Base-by-base conservation (phyloP, 1,140 invertebrate species). In the Colletes latitarsis region DNA sequence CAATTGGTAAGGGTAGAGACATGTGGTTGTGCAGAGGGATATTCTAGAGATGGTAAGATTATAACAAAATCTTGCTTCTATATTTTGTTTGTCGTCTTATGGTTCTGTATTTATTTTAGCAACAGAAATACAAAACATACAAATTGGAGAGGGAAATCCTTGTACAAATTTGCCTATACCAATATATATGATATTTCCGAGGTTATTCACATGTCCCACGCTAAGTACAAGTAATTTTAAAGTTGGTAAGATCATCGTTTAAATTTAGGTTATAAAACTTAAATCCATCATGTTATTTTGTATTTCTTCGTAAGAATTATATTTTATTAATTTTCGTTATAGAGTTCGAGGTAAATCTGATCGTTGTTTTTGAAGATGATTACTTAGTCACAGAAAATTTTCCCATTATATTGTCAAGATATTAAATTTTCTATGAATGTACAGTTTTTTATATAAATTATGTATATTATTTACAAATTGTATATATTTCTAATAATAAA, bases 121-220 rank as follows among this genome's bases (percentile, higher is more conserved):
- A 4, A 99, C 98, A 4, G 98, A 99, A 95, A 98, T 99, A 86
- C 98, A 99, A 94, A 99, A 98, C 91, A 98, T 99, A 92, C 98
- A 99, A 95, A 97, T 99, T 82, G 98, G 97, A 3, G 98, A 98
- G 91, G 98, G 98, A 39, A 97, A 99, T 94, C 95, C 98, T 63
- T 94, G 95, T 66, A 95, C 96, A 76, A 96, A 96, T 73, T 93
- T 98, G 14, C 94, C 96, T 63, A 96, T 99, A 89, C 98, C 98
- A 30, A 97, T 99, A 91, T 96, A 98, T 92, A 99, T 99, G 98
- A 95, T 99, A 84, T 97, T 99, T 93, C 98, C 98, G 70, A 94
- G 98, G 66, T 94, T 99, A 19, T 99, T 99, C 93, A 98, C 98
- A 2, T 99, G 98, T 92, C 98, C 98, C 15, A 98, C 98, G 58